Base-by-base conservation (phyloP, 2,113 vertebrate genomes). In the Turdus rufiventris region DNA sequence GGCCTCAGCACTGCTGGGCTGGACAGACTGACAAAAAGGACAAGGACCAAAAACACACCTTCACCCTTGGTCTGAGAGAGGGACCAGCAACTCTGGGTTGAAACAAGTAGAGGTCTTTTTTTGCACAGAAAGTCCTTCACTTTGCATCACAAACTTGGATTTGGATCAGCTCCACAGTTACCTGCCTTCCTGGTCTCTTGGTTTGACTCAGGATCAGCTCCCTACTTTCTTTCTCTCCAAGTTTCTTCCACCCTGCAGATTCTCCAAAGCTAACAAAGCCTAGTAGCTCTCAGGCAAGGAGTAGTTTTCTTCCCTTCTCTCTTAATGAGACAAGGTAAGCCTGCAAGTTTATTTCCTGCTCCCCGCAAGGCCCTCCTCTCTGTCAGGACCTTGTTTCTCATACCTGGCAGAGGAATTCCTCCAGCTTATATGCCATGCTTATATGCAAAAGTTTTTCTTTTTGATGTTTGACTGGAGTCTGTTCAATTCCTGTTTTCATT, bases 251-350 rank as follows among this genome's bases (percentile, higher is more conserved):
- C 66, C 18, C 24, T 36, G 12, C 74, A 83, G 45, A 24, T 79
- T 78, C 62, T 92, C 73, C 72, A 92, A 73, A 80, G 29, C 51
- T 92, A 60, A 33, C 42, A 78, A 71, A 85, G 48, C 70, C 51
- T 58, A 51, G 40, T 89, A 90, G 24, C 43, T 74, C 18, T 78
- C 78, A 85, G 91, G 62, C 67, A 85, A 94, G 71, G 62, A 83
- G 28, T 91, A 89, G 38, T 91, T 89, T 87, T 71, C 65, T 94
- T 71, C 51, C 33, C 7, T 89, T 94, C 45, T 89, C 67, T 89
- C 74, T 78, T 89, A 60, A 2, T 67, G 70, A 91, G 77, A 63
- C 48, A 67, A 96, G 93, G 94, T 95, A 91, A 96, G 93, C 43
- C 0, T 85, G 34, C n/a, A 60, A 57, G 10, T 77, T 96, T 63